Base-by-base conservation (phyloP, 2,888 invertebrate species). In the Nephrocerus scutellatus region DNA sequence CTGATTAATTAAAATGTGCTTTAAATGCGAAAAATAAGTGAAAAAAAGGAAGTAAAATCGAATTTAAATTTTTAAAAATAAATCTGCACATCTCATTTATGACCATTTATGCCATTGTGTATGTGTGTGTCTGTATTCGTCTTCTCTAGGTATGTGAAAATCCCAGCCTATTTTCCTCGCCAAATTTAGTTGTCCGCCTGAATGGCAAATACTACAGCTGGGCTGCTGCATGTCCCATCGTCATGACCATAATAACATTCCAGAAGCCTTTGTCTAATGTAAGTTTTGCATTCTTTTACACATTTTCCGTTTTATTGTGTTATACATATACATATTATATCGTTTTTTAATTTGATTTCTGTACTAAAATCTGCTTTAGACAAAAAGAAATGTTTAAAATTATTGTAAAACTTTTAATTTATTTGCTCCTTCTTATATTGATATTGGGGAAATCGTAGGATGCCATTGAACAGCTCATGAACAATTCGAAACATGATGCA, bases 151-250 rank as follows among this genome's bases (percentile, higher is more conserved):
- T 78, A 48, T 79, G 79, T 61, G 72, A 75, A 51, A 84, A 86
- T 67, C 84, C 88, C 35, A 74, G 75, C 48, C 63, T 89, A 50
- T 75, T 88, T 47, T 77, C 82, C 53, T 82, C 83, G 60, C 84
- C 88, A 26, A 83, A 87, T 59, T 75, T 93, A 55, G 82, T 92
- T 46, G 82, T 93, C 54, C 79, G 87, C 57, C 78, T 93, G 46
- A 83, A 83, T 60, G 84, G 84, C 55, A 88, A 91, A 72, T 87
- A 83, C 70, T 84, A 88, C 73, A 87, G 84, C 57, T 95, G 93
- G 92, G 75, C 81, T 51, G 82, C 84, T 52, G 96, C 95, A 52
- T 85, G 86, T 43, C 90, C 95, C 28, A 80, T 93, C 60, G 77
- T 97, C 56, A 80, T 93, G 60, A 87, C 90, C 49, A 74, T 87